These are phyloP conservation scores for Scylla paramamosain DNA, from an alignment of 1,140 invertebrate species.

Conservation along the genomic window DNA sequence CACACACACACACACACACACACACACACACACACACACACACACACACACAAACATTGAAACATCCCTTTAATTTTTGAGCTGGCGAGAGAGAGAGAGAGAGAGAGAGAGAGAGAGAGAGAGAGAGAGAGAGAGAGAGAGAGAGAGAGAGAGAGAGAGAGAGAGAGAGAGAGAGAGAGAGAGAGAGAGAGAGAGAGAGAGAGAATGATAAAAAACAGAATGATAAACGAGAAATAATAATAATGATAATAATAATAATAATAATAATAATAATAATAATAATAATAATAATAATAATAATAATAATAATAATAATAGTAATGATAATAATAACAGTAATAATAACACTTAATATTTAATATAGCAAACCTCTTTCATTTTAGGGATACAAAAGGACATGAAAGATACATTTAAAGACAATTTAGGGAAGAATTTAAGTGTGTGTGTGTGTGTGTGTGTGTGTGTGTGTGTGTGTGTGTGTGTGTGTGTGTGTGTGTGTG, in stretches of 20 bases:
- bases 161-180: too few relatives aligned
- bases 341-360: not conserved
- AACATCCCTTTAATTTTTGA: too few relatives aligned
- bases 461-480: slow-evolving; percentile 36
- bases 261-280: not conserved
- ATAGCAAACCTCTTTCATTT: too few relatives aligned
- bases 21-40: not conserved
- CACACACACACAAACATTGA: not conserved
- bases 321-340: not conserved
- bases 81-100: too few relatives aligned
- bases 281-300: slow-evolving; percentile 25
- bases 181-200: too few relatives aligned
- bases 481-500: slow-evolving; percentile 40
- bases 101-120: slow-evolving; percentile 12
- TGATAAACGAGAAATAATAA: not conserved
- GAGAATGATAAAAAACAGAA: not conserved
- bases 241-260: too few relatives aligned
- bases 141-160: slow-evolving; percentile 5
- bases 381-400: too few relatives aligned
- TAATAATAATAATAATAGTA: slow-evolving; percentile 40
- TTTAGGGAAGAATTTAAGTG: not conserved
- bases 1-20: not conserved
- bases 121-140: not conserved
- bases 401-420: too few relatives aligned
- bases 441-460: too few relatives aligned